phyloP scores from a whole-genome alignment of 1,140 invertebrate species.

The Aphelenchoides besseyi region DNA sequence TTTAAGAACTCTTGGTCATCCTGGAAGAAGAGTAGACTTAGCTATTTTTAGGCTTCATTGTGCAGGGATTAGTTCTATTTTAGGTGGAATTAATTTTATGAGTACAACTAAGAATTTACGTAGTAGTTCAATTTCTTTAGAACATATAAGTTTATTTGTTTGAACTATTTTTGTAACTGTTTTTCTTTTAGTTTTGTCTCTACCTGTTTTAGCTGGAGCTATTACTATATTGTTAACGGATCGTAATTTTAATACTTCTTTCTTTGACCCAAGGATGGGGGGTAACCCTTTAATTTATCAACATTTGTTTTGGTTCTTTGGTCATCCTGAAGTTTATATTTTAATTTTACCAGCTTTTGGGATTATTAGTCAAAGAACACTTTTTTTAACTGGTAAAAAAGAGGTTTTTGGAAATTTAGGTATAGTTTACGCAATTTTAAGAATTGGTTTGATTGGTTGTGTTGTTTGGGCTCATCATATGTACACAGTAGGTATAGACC shows the following conservation, averaged over 20 bases:
- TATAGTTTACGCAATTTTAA: conserved; percentile 63
- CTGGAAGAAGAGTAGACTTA: conserved; percentile 62
- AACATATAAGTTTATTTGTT: conserved; percentile 67
- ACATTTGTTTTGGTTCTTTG: conserved; percentile 78
- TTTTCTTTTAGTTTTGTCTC: conserved; percentile 69
- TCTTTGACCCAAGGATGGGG: conserved; percentile 71
- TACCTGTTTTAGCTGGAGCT: conserved; percentile 73
- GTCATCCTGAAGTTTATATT: conserved; percentile 76
- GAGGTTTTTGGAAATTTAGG: conserved; percentile 47
- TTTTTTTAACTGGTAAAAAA: conserved; percentile 50
- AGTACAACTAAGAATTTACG: conserved; percentile 64
- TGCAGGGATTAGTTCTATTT: conserved; percentile 49
- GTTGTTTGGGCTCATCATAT: conserved; percentile 64
- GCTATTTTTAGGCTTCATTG: conserved; percentile 50
- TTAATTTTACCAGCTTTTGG: conserved; percentile 67
- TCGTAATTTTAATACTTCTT: conserved; percentile 72
- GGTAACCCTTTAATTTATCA: conserved; percentile 74
- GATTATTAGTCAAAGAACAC: conserved; percentile 48
- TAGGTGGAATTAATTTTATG: conserved; percentile 53
- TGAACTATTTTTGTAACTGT: conserved; percentile 73
- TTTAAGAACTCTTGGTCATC: conserved; percentile 67
- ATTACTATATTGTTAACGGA: conserved; percentile 74
- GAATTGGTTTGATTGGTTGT: conserved; percentile 64
- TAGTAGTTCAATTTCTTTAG: conserved; percentile 63
- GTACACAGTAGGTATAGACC: conserved; percentile 71